These are phyloP conservation scores for Laothoe populi DNA, from an alignment of 2,888 invertebrate species.

Conservation along the genomic window DNA sequence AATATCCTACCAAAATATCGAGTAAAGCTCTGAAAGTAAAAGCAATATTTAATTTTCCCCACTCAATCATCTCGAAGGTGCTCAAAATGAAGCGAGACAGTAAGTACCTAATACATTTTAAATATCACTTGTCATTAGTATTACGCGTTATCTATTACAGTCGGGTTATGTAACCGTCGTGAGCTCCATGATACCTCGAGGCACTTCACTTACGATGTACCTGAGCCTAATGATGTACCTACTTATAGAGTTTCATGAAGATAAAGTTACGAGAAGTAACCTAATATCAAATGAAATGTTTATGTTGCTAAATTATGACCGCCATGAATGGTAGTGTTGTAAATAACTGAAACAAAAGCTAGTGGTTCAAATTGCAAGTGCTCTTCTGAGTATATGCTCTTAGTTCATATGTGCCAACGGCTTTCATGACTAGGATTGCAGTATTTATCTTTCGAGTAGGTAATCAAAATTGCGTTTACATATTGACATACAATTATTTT, in stretches of 20 bases:
- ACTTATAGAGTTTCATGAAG: slow-evolving; percentile 31
- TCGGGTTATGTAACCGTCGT: slow-evolving; percentile 68
- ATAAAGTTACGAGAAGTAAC: slow-evolving; percentile 25
- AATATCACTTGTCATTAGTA: slow-evolving; percentile 79
- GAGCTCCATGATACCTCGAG: slow-evolving; percentile 64
- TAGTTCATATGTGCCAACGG: too few species aligned
- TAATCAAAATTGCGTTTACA: too few species aligned
- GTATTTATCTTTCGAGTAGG: too few species aligned
- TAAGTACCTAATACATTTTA: slow-evolving; percentile 72
- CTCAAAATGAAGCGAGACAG: slow-evolving; percentile 58
- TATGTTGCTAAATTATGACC: slow-evolving; percentile 16
- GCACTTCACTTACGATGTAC: slow-evolving; percentile 58
- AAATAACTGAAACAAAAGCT: background rate
- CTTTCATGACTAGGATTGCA: too few species aligned
- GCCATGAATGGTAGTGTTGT: background rate
- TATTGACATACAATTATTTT: too few species aligned
- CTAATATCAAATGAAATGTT: slow-evolving; percentile 14
- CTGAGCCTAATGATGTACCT: slow-evolving; percentile 33
- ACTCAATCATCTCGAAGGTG: slow-evolving; percentile 66
- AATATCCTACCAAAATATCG: background rate
- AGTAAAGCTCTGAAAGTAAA: slow-evolving; percentile 67
- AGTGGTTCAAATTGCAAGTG: background rate
- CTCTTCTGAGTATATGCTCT: too few species aligned
- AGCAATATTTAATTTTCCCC: slow-evolving; percentile 77
- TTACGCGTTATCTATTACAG: slow-evolving; percentile 78